These are phyloP conservation scores for Pachypanchax playfairii DNA, from an alignment of 2,113 vertebrate genomes.

Conservation along the genomic window DNA sequence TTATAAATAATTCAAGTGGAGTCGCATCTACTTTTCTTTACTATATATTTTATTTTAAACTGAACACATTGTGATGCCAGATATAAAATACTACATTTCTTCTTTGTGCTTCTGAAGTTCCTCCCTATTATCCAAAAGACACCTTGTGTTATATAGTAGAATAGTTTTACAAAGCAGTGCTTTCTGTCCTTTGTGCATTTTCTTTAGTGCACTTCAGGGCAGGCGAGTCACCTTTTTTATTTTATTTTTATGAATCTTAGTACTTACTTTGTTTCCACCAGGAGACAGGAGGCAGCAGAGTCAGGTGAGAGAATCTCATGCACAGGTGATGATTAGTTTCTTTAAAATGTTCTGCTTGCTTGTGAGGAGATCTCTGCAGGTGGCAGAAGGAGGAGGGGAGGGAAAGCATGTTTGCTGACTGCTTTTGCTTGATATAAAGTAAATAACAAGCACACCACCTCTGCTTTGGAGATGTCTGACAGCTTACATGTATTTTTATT, in stretches of 20 bases:
- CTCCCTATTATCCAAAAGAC: too few relatives aligned
- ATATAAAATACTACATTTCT: background rate
- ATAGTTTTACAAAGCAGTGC: conserved; percentile 10
- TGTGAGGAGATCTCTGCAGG: conserved; percentile 37
- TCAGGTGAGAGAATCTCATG: conserved; percentile 60
- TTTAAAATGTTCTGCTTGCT: conserved; percentile 43
- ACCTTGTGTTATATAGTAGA: background rate
- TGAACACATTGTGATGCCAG: background rate
- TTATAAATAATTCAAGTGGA: background rate
- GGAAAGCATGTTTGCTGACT: conserved; percentile 9
- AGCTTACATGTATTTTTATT: conserved; percentile 23
- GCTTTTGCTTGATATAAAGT: conserved; percentile 18
- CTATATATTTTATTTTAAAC: background rate
- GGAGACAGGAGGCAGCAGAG: conserved; percentile 55
- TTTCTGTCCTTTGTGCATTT: conserved; percentile 10
- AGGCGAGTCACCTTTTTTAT: conserved; percentile 6
- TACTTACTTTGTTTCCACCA: conserved; percentile 29
- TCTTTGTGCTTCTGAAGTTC: background rate
- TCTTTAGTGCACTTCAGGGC: conserved; percentile 14
- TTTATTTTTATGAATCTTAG: conserved; percentile 8
- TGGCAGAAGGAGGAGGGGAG: conserved; percentile 4
- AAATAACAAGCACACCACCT: background rate
- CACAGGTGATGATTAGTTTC: conserved; percentile 61
- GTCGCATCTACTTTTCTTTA: background rate
- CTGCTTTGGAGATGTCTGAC: conserved; percentile 1